A percentile compares a stretch with the other conserved stretches of the same genome.
phyloP scores from a whole-genome alignment of 92 coral and sea anemone species.

The Parazoanthus swiftii region DNA sequence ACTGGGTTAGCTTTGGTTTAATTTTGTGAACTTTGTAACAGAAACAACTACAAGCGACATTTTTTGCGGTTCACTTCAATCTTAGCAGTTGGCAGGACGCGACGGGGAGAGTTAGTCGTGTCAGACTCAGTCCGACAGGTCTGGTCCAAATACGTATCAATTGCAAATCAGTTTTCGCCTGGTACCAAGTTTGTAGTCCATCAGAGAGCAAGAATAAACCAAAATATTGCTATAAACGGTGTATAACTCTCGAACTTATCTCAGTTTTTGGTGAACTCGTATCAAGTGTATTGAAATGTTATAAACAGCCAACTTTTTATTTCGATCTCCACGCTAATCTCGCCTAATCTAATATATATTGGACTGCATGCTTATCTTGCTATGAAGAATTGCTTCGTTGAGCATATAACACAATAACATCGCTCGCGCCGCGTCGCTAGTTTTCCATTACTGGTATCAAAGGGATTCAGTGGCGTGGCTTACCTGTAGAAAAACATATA shows the following conservation, averaged over 20 bases:
- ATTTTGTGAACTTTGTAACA: background rate
- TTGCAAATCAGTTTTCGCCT: background rate
- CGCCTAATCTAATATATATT: background rate
- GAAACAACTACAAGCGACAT: background rate
- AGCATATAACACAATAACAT: background rate
- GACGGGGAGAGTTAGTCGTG: background rate
- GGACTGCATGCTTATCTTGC: background rate
- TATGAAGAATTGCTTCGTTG: slow-evolving; percentile 6
- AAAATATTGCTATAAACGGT: background rate
- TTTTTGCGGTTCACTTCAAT: background rate
- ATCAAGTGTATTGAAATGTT: background rate
- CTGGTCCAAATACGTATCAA: background rate
- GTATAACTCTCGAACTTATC: background rate
- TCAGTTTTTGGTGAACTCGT: background rate
- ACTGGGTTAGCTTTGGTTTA: background rate
- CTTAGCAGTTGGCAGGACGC: background rate
- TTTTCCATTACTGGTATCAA: background rate
- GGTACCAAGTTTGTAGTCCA: background rate
- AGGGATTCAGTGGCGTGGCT: background rate
- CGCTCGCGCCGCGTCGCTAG: background rate
- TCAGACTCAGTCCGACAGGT: background rate
- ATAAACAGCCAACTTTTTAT: background rate
- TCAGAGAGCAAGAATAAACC: background rate
- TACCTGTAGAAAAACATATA: slow-evolving; percentile 64
- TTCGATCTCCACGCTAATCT: background rate